These are phyloP conservation scores for Onychomys arenicola DNA, from an alignment of 2,797 vertebrate species.

Conservation along the genomic window DNA sequence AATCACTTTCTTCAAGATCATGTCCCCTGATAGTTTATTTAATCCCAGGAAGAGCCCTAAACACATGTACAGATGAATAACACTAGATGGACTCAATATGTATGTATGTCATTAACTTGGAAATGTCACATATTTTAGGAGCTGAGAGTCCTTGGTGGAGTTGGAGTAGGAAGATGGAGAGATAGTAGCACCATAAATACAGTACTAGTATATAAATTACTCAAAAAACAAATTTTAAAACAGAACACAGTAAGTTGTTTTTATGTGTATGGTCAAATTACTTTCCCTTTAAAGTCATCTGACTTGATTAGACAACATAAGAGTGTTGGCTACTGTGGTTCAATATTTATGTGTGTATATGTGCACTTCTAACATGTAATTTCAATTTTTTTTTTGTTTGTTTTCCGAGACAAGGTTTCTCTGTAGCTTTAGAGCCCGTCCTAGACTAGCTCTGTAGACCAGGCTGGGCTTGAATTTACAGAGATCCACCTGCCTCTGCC, in stretches of 20 bases:
- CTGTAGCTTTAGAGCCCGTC: too few species aligned
- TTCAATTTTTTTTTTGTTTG: conserved; percentile 18
- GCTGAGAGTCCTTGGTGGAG: background rate
- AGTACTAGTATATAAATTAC: background rate
- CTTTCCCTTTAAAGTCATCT: background rate
- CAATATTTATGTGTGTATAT: background rate
- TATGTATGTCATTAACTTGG: background rate
- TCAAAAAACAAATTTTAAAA: background rate
- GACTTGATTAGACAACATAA: background rate
- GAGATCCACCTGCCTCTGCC: too few species aligned
- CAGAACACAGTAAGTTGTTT: background rate
- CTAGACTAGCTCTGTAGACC: too few species aligned
- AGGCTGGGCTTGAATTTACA: too few species aligned
- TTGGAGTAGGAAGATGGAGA: background rate
- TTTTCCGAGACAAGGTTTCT: too few species aligned
- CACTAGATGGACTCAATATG: background rate
- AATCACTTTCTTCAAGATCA: background rate
- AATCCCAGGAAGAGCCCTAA: background rate
- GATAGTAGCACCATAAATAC: background rate
- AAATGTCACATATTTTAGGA: background rate
- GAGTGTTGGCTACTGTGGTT: background rate
- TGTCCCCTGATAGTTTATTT: background rate
- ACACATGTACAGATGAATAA: background rate
- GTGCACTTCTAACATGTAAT: background rate
- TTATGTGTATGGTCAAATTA: background rate